Percentiles rank a stretch among this genome's conserved stretches.
Conservation (phyloP, 1,140 invertebrate species). For the Zaprionus ornatus region DNA sequence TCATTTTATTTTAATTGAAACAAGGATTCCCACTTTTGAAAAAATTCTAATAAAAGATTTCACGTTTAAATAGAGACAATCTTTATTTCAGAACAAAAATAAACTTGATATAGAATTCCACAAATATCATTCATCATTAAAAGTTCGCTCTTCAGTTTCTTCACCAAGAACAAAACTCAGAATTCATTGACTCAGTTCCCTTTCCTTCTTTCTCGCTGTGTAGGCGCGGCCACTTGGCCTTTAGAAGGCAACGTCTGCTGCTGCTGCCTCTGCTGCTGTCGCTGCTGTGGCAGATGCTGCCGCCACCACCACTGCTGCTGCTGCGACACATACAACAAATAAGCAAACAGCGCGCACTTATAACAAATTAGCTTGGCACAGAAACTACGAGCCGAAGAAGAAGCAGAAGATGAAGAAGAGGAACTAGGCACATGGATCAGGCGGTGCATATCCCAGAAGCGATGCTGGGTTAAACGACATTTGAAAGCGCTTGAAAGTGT, state of each 20-base stretch:
- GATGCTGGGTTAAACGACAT: slow-evolving; percentile 28
- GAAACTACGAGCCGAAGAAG: slow-evolving; percentile 13
- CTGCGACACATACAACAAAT: slow-evolving; percentile 55
- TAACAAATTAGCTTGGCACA: slow-evolving; percentile 64
- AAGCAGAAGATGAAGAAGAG: slow-evolving; percentile 3
- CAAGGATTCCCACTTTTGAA: too few relatives aligned
- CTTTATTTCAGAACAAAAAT: too few relatives aligned
- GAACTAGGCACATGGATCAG: slow-evolving; percentile 30
- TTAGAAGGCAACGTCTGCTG: slow-evolving; percentile 46
- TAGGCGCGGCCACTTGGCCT: slow-evolving; percentile 45
- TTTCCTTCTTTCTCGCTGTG: background rate
- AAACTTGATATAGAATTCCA: too few relatives aligned
- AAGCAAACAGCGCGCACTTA: slow-evolving; percentile 59
- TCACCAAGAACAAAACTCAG: background rate
- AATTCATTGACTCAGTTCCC: background rate
- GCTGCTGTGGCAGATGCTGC: slow-evolving; percentile 28
- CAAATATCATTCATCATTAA: too few relatives aligned
- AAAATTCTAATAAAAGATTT: too few relatives aligned
- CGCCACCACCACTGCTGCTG: slow-evolving; percentile 11
- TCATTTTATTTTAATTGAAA: too few relatives aligned
- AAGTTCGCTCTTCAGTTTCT: too few relatives aligned
- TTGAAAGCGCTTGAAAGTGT: slow-evolving; percentile 76
- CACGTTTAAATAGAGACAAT: too few relatives aligned
- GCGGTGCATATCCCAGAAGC: background rate
- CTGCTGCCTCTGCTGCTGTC: slow-evolving; percentile 5